Base-by-base conservation (phyloP, 2,113 vertebrate species). In the Ondatra zibethicus region DNA sequence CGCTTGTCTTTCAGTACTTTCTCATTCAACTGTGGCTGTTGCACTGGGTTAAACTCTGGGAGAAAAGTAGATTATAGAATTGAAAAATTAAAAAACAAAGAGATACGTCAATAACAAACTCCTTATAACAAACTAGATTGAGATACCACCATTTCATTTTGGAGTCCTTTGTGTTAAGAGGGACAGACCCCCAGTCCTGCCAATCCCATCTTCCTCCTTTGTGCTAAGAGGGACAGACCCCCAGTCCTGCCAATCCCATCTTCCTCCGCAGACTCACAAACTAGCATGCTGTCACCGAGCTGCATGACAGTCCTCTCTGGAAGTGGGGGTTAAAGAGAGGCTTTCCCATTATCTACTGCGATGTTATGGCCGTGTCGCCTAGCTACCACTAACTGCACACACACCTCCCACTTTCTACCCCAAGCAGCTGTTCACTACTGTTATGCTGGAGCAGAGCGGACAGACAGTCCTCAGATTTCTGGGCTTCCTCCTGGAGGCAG, bases 1-100 rank as follows among this genome's bases (percentile, higher is more conserved):
- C 99, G 99, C 92, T 99, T 99, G 97, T 99, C 99, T 95, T 99
- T 99, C 52, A 99, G 98, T 61, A 99, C 99, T 95, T 99, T 99
- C 96, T 99, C 99, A 90, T 99, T 99, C 84, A 99, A 98, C 89
- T 99, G 99, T 7, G 99, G 99, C 97, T 99, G 99, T 97, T 99
- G 99, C 12, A 99, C 99, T 12, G 99, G 99, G 97, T 99, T 99
- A 97, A 99, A 99, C 97, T 99, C 99, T 99, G 96, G 96, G 47
- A 66, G 61, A 89, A 88, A 86, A 95, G 70, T 0, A 93, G 19
- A 89, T 92, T 52, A 68, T 14, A 27, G n/a, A 84, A 80, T 63
- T 78, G 76, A 63, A 95, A 58, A 58, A 58, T 58, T 58, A 58
- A 58, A 58, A 58, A 14, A 95, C 8, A 10, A 86, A 36, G 29